These are phyloP conservation scores for Terrapene triunguis DNA, from an alignment of 2,113 vertebrate genomes.

Conservation along the genomic window DNA sequence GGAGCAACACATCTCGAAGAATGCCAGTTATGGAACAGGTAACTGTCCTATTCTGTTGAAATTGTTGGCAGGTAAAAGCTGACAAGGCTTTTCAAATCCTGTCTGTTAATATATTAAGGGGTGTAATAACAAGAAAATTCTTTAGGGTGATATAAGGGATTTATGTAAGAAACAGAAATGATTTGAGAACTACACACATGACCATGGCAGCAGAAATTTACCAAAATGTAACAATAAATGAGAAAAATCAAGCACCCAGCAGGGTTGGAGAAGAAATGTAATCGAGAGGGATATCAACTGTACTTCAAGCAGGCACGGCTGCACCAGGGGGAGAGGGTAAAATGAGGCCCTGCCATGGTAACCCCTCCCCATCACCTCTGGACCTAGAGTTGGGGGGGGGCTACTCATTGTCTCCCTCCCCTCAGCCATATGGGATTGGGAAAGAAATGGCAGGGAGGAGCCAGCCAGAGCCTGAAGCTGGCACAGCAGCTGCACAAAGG, in stretches of 20 bases:
- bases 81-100: not conserved
- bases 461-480: not conserved
- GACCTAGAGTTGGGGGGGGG: not conserved
- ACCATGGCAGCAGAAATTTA: fast-evolving
- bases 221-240: not conserved
- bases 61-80: not conserved
- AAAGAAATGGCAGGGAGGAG: not conserved
- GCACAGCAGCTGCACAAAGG: not conserved
- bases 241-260: not conserved
- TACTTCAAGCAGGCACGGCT: not conserved
- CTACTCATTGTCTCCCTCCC: not conserved
- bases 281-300: not conserved
- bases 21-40: too few relatives aligned
- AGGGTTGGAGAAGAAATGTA: not conserved
- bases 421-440: not conserved
- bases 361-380: not conserved
- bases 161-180: not conserved
- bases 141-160: too few relatives aligned
- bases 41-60: not conserved
- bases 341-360: not conserved
- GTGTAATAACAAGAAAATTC: not conserved
- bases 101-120: not conserved
- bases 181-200: not conserved
- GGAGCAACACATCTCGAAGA: too few relatives aligned
- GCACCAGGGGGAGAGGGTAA: not conserved